Conservation (phyloP, 2,797 vertebrate genomes). For the Argentina silus region DNA sequence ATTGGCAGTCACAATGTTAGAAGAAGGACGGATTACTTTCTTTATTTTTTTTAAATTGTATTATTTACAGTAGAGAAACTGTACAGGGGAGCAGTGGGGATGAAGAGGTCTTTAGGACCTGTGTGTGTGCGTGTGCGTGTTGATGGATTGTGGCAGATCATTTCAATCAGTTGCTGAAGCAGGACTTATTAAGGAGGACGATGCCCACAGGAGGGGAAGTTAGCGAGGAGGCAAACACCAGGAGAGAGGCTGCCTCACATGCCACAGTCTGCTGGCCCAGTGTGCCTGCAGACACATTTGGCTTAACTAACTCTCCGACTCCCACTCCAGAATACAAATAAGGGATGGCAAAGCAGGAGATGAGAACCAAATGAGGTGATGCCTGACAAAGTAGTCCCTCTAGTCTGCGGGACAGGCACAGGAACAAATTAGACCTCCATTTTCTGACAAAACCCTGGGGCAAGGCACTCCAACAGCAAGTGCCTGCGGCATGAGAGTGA, state of each 20-base stretch:
- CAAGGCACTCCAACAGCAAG: constrained; percentile 20
- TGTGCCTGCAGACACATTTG: constrained; percentile 27
- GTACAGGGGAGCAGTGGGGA: no score
- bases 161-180: background rate
- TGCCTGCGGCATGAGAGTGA: constrained; percentile 26
- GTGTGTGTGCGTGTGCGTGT: constrained; percentile 1
- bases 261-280: constrained; percentile 21
- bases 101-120: no score
- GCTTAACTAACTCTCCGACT: constrained; percentile 31
- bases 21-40: no score
- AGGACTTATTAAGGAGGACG: background rate
- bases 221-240: constrained; percentile 14
- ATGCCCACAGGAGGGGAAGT: background rate
- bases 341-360: constrained; percentile 4
- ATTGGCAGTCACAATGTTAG: no score
- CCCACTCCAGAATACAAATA: constrained; percentile 48
- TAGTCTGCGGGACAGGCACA: constrained; percentile 42
- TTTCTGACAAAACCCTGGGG: constrained; percentile 24
- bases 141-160: background rate
- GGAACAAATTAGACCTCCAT: constrained; percentile 47
- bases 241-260: constrained; percentile 19
- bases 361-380: constrained; percentile 43
- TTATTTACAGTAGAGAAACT: no score
- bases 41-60: no score
- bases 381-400: constrained; percentile 39